Conservation (phyloP, 2,113 vertebrate genomes). For the Nothobranchius kuhntae region DNA sequence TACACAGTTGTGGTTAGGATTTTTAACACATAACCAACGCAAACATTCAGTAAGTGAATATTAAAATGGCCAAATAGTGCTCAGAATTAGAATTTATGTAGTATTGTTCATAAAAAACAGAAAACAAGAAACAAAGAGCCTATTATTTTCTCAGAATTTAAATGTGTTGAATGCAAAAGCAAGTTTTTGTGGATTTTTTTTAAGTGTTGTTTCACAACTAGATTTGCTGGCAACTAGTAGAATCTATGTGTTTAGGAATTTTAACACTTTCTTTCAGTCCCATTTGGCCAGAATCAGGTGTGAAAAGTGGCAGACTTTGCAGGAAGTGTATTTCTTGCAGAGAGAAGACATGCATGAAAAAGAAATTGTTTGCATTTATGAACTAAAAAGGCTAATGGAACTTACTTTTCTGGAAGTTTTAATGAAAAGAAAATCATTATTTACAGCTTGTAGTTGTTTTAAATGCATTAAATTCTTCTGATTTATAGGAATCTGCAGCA, state of each 20-base stretch:
- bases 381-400: background rate
- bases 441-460: background rate
- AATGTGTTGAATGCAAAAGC: no score
- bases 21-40: background rate
- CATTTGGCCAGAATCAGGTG: slow-evolving; percentile 18
- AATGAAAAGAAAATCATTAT: background rate
- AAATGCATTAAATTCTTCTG: background rate
- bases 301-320: slow-evolving; percentile 38
- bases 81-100: no score
- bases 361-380: background rate
- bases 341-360: slow-evolving; percentile 19
- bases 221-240: slow-evolving; percentile 3
- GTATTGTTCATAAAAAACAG: no score
- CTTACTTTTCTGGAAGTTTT: background rate
- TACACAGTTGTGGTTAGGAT: slow-evolving; percentile 1
- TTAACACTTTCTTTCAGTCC: slow-evolving; percentile 29
- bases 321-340: slow-evolving; percentile 29
- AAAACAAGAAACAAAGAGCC: no score
- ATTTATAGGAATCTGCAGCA: background rate
- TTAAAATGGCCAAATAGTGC: slow-evolving; percentile 5
- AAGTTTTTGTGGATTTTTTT: background rate
- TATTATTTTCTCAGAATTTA: no score
- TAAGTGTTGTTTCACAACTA: background rate
- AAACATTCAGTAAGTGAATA: background rate
- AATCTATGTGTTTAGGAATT: slow-evolving; percentile 15